phyloP scores from a whole-genome alignment of 2,113 vertebrate genomes.

The Cavia porcellus region DNA sequence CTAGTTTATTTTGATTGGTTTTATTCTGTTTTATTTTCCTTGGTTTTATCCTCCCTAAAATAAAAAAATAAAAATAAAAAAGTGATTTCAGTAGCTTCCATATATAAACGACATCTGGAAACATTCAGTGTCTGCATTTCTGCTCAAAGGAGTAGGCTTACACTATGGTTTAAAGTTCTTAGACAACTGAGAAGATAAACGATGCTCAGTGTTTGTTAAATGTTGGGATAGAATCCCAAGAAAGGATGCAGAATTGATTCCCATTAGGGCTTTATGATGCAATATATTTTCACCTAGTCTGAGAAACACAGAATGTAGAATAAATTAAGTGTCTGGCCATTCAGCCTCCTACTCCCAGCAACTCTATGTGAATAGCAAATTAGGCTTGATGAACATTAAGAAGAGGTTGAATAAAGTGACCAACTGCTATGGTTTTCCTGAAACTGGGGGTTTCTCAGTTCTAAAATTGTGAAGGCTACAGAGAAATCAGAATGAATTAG shows the following conservation, averaged over 20 bases:
- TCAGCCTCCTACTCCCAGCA: neutral
- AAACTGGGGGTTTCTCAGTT: neutral
- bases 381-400: neutral
- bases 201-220: neutral
- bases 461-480: neutral
- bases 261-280: neutral
- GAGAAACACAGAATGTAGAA: neutral
- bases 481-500: neutral
- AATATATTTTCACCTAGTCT: neutral
- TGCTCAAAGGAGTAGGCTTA: neutral
- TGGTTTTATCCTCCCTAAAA: no score
- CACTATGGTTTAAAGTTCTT: neutral
- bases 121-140: neutral
- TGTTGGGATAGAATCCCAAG: neutral
- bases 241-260: neutral
- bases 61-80: no score
- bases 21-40: no score
- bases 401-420: neutral
- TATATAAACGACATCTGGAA: neutral
- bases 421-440: neutral
- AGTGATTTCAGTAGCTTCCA: neutral
- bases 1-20: no score
- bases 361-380: neutral
- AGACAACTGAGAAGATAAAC: neutral
- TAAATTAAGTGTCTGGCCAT: neutral